Evolutionary conservation across 2,888 invertebrate genomes (phyloP).

Genomic region (Cheilosia impressa): DNA sequence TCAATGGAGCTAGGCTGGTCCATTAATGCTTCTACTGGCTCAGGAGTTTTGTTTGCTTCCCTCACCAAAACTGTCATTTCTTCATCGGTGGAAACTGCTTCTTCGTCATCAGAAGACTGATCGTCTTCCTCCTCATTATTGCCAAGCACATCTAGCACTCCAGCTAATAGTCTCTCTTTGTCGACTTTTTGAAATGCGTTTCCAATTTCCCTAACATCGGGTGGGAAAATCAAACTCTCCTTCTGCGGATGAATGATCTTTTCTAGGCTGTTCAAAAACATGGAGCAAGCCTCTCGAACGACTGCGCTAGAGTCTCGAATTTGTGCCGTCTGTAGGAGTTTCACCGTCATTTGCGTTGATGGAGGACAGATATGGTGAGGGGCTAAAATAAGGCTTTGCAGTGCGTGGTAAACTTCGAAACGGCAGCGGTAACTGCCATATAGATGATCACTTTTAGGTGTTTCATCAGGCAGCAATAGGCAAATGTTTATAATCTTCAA

Average conservation of each 20-base stretch:
- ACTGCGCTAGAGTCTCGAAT: conserved; percentile 75
- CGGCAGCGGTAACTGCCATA: conserved; percentile 78
- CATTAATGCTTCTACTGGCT: not conserved
- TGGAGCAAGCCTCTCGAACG: conserved; percentile 75
- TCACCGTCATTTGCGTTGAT: conserved; percentile 77
- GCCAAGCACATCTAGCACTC: not conserved
- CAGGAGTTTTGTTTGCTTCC: not conserved
- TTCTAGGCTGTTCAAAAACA: conserved; percentile 77
- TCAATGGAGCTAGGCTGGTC: conserved; percentile 42
- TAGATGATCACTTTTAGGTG: conserved; percentile 60
- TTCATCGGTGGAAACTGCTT: not conserved
- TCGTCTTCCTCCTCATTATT: conserved; percentile 23
- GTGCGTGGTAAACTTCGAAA: conserved; percentile 75
- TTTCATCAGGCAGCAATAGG: conserved; percentile 63
- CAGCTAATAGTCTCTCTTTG: conserved; percentile 43
- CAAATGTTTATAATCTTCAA: conserved; percentile 77
- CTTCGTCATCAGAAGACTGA: conserved; percentile 21
- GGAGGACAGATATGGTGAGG: conserved; percentile 79
- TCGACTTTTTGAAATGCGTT: conserved; percentile 75
- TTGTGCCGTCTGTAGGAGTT: conserved; percentile 76
- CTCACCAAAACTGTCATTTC: conserved; percentile 15
- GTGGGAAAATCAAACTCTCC: conserved; percentile 78
- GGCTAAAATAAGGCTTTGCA: conserved; percentile 75
- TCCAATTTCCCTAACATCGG: conserved; percentile 77
- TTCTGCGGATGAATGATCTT: conserved; percentile 80